These are phyloP conservation scores for Diorhabda elongata DNA, from an alignment of 1,140 invertebrate species.

Conservation along the genomic window DNA sequence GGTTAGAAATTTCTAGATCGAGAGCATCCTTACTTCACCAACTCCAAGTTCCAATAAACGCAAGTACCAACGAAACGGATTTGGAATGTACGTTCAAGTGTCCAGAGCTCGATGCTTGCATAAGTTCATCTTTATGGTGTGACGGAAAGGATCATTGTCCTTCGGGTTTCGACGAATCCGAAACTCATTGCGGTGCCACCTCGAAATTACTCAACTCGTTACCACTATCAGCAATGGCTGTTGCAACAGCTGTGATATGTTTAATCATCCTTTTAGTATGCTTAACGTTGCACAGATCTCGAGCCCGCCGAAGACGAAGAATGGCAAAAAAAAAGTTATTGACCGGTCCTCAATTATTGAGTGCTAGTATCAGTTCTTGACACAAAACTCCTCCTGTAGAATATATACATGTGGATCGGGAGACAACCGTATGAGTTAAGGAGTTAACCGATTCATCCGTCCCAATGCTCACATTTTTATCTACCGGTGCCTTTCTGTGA, in stretches of 20 bases:
- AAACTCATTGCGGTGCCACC: constrained; percentile 63
- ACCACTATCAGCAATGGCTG: constrained; percentile 54
- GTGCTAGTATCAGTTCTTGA: constrained; percentile 60
- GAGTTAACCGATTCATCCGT: constrained; percentile 42
- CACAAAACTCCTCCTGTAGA: constrained; percentile 81
- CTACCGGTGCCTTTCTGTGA: constrained; percentile 43
- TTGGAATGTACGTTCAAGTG: constrained; percentile 69
- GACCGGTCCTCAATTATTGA: constrained; percentile 41
- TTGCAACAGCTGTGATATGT: constrained; percentile 52
- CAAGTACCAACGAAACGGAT: constrained; percentile 55
- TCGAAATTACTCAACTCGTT: constrained; percentile 42
- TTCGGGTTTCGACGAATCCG: constrained; percentile 77
- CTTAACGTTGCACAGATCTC: constrained; percentile 45
- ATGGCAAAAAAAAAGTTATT: constrained; percentile 56
- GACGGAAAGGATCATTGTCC: constrained; percentile 81
- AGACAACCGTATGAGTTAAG: constrained; percentile 73
- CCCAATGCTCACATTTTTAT: constrained; percentile 46
- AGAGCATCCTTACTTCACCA: constrained; percentile 61
- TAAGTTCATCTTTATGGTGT: constrained; percentile 79
- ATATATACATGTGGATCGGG: constrained; percentile 82
- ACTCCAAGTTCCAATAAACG: constrained; percentile 51
- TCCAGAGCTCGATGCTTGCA: constrained; percentile 85
- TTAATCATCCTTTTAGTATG: constrained; percentile 54
- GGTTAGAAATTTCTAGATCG: constrained; percentile 68
- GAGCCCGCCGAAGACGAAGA: constrained; percentile 45